Evolutionary conservation across 2,888 invertebrate genomes (phyloP).

Genomic region (Ypsolopha sequella): DNA sequence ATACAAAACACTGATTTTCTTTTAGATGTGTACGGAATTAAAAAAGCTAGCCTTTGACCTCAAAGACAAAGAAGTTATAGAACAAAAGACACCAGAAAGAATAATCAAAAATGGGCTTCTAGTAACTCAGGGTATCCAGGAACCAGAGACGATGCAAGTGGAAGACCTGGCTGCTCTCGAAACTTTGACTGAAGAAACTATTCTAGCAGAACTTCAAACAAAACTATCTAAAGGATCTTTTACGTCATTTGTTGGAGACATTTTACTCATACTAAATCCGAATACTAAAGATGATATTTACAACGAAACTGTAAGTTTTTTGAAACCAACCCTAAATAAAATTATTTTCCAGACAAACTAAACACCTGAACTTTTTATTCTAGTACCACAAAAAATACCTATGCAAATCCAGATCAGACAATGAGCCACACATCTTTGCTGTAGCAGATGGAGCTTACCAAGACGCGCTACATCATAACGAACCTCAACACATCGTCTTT

Average conservation of each 20-base stretch:
- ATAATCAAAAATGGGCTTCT: slow-evolving; percentile 59
- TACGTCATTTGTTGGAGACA: slow-evolving; percentile 86
- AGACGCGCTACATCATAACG: slow-evolving; percentile 89
- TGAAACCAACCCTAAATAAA: not conserved
- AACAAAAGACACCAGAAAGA: slow-evolving; percentile 50
- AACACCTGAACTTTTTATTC: slow-evolving; percentile 13
- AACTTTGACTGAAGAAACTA: slow-evolving; percentile 77
- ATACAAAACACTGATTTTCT: slow-evolving; percentile 9
- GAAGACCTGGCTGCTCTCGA: slow-evolving; percentile 89
- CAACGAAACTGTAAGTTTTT: slow-evolving; percentile 72
- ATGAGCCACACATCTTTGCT: slow-evolving; percentile 90
- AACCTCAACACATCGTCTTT: slow-evolving; percentile 87
- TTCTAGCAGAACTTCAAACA: slow-evolving; percentile 77
- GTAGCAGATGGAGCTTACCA: slow-evolving; percentile 93
- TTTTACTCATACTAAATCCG: slow-evolving; percentile 83
- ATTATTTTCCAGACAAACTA: not conserved
- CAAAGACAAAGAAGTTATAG: slow-evolving; percentile 38
- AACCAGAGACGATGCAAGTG: slow-evolving; percentile 80
- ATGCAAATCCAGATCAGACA: slow-evolving; percentile 88
- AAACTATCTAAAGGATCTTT: slow-evolving; percentile 76
- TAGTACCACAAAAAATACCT: slow-evolving; percentile 85
- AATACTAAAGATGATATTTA: slow-evolving; percentile 82
- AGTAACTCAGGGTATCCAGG: slow-evolving; percentile 60
- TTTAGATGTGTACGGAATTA: slow-evolving; percentile 79
- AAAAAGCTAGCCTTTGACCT: slow-evolving; percentile 68